phyloP scores from a whole-genome alignment of 2,113 vertebrate genomes.

The Cygnus buccinator region DNA sequence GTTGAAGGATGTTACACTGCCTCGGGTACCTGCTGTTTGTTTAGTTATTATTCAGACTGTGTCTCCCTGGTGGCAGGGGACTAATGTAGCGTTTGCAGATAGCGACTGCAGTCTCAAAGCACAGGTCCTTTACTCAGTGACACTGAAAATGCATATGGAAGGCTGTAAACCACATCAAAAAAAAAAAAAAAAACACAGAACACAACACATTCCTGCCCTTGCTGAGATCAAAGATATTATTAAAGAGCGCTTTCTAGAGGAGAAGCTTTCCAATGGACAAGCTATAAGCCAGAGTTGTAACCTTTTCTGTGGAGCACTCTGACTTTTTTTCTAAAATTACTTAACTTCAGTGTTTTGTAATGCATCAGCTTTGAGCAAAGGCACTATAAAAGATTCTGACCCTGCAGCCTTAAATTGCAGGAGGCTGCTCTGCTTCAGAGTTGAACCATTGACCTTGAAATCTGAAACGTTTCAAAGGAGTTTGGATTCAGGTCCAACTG shows the following conservation, averaged over 20 bases:
- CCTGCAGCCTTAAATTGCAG: background rate
- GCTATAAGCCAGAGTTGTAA: fast-evolving
- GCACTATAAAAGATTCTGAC: background rate
- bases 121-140: background rate
- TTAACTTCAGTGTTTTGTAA: background rate
- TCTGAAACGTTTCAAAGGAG: background rate
- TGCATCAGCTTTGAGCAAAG: background rate
- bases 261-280: background rate
- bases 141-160: background rate
- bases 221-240: background rate
- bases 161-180: background rate
- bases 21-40: background rate
- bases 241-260: background rate
- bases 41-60: background rate
- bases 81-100: fast-evolving
- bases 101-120: background rate
- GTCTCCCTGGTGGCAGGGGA: background rate
- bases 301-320: background rate
- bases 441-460: slow-evolving; percentile 4
- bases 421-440: background rate
- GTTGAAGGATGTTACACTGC: background rate
- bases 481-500: background rate
- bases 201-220: background rate
- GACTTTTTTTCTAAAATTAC: background rate
- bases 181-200: no score